Evolutionary conservation across 2,888 invertebrate genomes (phyloP).

Genomic region (Drosophila bunnanda): DNA sequence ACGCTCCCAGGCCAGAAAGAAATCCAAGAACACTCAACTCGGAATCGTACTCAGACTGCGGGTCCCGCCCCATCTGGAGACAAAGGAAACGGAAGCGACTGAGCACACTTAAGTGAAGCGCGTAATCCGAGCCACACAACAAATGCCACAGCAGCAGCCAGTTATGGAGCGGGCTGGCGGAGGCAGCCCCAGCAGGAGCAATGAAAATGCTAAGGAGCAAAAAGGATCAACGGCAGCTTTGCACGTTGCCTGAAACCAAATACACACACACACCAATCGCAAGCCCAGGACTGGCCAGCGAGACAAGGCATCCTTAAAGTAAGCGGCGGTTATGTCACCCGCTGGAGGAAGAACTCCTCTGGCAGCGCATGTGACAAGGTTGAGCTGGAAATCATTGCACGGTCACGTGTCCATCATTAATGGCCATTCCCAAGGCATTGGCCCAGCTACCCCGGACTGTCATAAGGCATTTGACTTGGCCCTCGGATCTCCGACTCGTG

Average conservation of each 20-base stretch:
- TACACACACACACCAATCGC: conserved; percentile 28
- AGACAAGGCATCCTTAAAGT: conserved; percentile 37
- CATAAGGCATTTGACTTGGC: conserved; percentile 71
- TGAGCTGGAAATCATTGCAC: conserved; percentile 83
- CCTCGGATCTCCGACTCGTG: conserved; percentile 36
- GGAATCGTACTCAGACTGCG: conserved; percentile 9
- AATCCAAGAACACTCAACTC: conserved; percentile 49
- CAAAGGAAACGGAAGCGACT: conserved; percentile 71
- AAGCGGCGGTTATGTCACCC: conserved; percentile 57
- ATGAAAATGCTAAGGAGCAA: conserved; percentile 66
- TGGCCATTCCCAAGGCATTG: conserved; percentile 30
- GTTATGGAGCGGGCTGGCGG: conserved; percentile 13
- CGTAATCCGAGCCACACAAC: conserved; percentile 80
- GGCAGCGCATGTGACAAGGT: conserved; percentile 74
- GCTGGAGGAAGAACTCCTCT: conserved; percentile 23
- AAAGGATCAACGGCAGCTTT: conserved; percentile 77
- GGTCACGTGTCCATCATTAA: conserved; percentile 84
- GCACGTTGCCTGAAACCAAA: conserved; percentile 73
- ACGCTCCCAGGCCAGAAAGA: conserved; percentile 37
- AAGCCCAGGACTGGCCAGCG: conserved; percentile 30
- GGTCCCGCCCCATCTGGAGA: conserved; percentile 27
- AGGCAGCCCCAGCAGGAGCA: conserved; percentile 23
- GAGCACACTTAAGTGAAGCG: conserved; percentile 81
- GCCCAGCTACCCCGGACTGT: conserved; percentile 50
- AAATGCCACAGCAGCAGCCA: conserved; percentile 60